Conservation (phyloP, 2,888 invertebrate genomes). For the Lymantria dispar region DNA sequence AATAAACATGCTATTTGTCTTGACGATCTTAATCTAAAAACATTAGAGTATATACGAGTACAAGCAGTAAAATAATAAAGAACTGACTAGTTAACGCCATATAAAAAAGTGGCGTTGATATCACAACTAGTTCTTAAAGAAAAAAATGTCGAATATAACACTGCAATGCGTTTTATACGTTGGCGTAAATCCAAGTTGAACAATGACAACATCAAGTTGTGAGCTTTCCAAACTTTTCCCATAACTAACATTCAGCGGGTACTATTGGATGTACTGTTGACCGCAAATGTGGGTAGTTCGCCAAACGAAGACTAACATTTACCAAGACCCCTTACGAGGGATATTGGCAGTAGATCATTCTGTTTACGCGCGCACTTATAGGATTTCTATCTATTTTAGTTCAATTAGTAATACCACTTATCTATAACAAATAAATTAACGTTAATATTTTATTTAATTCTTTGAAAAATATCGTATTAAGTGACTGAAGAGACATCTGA, state of each 20-base stretch:
- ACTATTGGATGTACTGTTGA: slow-evolving; percentile 25
- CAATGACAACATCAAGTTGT: slow-evolving; percentile 60
- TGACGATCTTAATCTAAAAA: background rate
- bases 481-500: too few species aligned
- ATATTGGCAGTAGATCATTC: slow-evolving; percentile 7
- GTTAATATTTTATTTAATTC: too few species aligned
- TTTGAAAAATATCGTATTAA: too few species aligned
- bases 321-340: slow-evolving; percentile 10
- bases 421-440: too few species aligned
- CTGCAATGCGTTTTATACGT: slow-evolving; percentile 61
- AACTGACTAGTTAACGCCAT: background rate
- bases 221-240: slow-evolving; percentile 50
- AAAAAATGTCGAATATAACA: slow-evolving; percentile 37
- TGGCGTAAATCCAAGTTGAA: slow-evolving; percentile 65
- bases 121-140: slow-evolving; percentile 2
- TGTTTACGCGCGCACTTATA: slow-evolving; percentile 6
- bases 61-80: slow-evolving; percentile 1
- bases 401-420: background rate
- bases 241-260: slow-evolving; percentile 33
- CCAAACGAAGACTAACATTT: slow-evolving; percentile 17
- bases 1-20: slow-evolving; percentile 14
- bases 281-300: slow-evolving; percentile 31
- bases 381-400: background rate
- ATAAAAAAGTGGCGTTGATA: slow-evolving; percentile 5
- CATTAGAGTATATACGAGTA: too few species aligned